phyloP scores from a whole-genome alignment of 2,888 invertebrate genomes.

The Sesamia inferens region DNA sequence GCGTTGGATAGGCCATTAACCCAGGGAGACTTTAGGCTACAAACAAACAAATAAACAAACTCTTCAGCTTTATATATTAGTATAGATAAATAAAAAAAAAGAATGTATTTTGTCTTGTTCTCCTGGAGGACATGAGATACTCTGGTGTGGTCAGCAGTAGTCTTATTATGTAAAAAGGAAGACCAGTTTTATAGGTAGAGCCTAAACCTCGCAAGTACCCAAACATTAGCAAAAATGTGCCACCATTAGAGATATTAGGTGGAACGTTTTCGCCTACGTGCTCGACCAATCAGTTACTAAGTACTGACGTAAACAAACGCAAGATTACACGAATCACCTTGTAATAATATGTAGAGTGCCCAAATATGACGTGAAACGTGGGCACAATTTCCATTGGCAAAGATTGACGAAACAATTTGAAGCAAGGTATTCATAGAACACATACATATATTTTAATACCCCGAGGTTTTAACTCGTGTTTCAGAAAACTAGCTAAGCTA shows the following conservation, averaged over 20 bases:
- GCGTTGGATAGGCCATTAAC: no score
- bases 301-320: slow-evolving; percentile 56
- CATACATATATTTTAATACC: neutral
- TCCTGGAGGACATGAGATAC: no score
- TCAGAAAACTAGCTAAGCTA: neutral
- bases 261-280: slow-evolving; percentile 47
- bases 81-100: no score
- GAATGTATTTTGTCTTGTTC: no score
- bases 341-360: slow-evolving; percentile 52
- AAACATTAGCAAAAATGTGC: slow-evolving; percentile 8
- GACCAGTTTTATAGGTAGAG: neutral
- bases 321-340: slow-evolving; percentile 46
- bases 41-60: no score
- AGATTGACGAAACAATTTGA: slow-evolving; percentile 29
- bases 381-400: slow-evolving; percentile 37
- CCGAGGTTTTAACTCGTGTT: neutral
- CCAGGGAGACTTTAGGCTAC: no score
- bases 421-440: neutral
- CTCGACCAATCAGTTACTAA: slow-evolving; percentile 48
- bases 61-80: no score
- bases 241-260: slow-evolving; percentile 15
- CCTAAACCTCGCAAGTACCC: neutral
- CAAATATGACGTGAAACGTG: slow-evolving; percentile 57
- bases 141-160: neutral
- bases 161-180: neutral